Evolutionary conservation across 2,888 invertebrate genomes (phyloP), one percentile per base, ranked within the genome.

Genomic region (Ormyrus nitidulus): DNA sequence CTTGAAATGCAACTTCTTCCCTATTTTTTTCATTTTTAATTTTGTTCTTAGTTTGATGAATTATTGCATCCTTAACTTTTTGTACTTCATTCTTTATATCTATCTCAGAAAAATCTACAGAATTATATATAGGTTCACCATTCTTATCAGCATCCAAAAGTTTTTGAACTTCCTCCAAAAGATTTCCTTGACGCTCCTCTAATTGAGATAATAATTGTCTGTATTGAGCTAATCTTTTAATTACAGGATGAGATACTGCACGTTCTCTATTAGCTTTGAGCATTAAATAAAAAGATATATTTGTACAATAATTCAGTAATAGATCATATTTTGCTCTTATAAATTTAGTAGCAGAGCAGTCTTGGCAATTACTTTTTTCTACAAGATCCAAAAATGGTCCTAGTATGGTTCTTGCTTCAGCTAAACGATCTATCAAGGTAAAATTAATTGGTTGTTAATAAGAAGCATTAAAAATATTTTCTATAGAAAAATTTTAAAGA

Each of bases 191-290:
- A 74, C 94, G 92, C 9, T 94, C 93, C 83, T 95, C 94, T 83
- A 97, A 91, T 91, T 96, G 94, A 82, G 94, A 93, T 66, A 97
- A 91, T 85, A 97, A 92, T 89, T 96, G 93, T 82, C 95, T 93
- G 86, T 96, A 95, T 87, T 97, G 96, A 80, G 95, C 94, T 72
- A 99, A 92, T 82, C 96, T 93, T 88, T 96, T 96, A 62, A 96
- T 93, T 11, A 98, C 94, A n/a, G 99, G 98, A 92, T 99, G 99
- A 85, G 95, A 94, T 86, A 94, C 93, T 44, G 96, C 92, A 75
- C 93, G 92, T 44, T 93, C 91, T 85, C 94, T 94, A 87, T 95
- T 94, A 75, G 95, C 93, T 92, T 97, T 97, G 13, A 98, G 91
- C 84, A 96, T 92, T 84, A 98, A 90, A 90, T 98, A 98, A 91